These are phyloP conservation scores for Brachirus orientalis DNA, from an alignment of 2,113 vertebrate genomes.

Conservation along the genomic window DNA sequence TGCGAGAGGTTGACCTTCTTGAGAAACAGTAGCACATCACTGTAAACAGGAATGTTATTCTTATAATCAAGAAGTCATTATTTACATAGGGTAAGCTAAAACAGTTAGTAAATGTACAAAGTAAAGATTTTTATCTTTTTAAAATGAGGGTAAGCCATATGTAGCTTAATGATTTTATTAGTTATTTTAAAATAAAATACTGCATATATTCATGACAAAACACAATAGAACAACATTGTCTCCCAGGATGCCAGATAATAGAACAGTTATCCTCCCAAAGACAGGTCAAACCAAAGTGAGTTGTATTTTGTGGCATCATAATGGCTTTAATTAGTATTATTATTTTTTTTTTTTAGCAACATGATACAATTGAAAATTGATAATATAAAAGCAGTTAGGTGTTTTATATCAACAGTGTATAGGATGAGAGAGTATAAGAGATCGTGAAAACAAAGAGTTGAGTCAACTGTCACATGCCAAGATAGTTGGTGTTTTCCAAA, in stretches of 20 bases:
- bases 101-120: slow-evolving; percentile 52
- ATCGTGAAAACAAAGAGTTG: no score
- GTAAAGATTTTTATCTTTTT: no score
- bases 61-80: slow-evolving; percentile 1
- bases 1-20: no score
- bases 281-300: background rate
- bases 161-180: background rate
- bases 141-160: no score
- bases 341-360: background rate
- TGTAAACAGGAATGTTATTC: slow-evolving; percentile 9
- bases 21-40: slow-evolving; percentile 3
- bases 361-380: no score
- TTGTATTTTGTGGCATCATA: background rate
- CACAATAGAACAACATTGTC: background rate
- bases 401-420: no score
- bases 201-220: background rate
- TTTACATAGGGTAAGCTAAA: slow-evolving; percentile 1
- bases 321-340: no score
- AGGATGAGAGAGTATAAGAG: no score
- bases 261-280: background rate
- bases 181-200: slow-evolving; percentile 5
- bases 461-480: no score
- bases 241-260: background rate
- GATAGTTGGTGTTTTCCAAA: background rate
- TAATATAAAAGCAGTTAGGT: no score